These are phyloP conservation scores for Thecophora atra DNA, from an alignment of 2,888 invertebrate genomes.

Conservation along the genomic window DNA sequence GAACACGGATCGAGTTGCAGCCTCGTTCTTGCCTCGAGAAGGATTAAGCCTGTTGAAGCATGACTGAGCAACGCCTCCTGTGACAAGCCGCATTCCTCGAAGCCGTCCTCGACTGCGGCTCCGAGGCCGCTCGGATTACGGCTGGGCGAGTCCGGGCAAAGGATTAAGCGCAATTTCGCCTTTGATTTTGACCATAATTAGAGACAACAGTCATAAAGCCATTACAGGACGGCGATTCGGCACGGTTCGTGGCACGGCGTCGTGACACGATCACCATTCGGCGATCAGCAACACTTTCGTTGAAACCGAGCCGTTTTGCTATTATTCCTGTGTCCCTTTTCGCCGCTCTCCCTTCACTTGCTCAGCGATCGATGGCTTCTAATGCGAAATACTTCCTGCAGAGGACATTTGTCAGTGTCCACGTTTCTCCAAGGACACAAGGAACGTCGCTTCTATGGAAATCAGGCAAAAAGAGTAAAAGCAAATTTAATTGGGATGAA, in stretches of 20 bases:
- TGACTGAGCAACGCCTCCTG: neutral
- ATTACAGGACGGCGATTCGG: conserved; percentile 45
- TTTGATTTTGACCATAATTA: conserved; percentile 59
- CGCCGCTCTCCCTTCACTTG: neutral
- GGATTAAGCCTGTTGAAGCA: conserved; percentile 55
- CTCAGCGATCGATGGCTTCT: neutral
- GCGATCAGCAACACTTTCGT: conserved; percentile 33
- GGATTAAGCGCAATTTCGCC: conserved; percentile 38
- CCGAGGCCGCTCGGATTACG: neutral
- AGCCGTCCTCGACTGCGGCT: neutral
- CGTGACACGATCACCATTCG: neutral
- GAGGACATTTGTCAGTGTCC: neutral
- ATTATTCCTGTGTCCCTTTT: neutral
- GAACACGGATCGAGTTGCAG: neutral
- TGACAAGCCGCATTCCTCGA: neutral
- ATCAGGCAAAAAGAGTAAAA: neutral
- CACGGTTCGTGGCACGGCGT: conserved; percentile 12
- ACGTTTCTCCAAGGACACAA: conserved; percentile 12
- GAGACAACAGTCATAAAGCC: conserved; percentile 62
- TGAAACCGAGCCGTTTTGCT: conserved; percentile 13
- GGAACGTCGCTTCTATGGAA: conserved; percentile 22
- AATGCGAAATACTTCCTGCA: neutral
- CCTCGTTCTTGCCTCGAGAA: conserved; percentile 44
- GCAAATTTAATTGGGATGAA: neutral
- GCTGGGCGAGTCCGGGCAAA: conserved; percentile 37